Conservation (phyloP, 2,888 invertebrate genomes). For the Drosophila picticornis region DNA sequence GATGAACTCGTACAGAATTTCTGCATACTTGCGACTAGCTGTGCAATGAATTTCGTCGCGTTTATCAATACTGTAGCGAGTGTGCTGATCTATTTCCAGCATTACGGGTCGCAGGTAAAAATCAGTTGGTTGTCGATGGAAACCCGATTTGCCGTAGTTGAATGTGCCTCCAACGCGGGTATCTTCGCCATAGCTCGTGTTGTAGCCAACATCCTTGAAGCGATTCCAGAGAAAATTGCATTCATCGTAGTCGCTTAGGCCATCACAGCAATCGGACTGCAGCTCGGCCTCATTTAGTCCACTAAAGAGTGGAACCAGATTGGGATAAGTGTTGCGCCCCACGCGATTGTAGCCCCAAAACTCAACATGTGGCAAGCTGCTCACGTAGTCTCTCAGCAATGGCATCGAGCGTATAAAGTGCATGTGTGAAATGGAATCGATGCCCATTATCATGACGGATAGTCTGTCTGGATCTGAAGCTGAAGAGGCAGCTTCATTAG, state of each 20-base stretch:
- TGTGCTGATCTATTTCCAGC: slow-evolving; percentile 87
- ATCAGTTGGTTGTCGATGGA: slow-evolving; percentile 91
- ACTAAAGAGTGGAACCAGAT: slow-evolving; percentile 91
- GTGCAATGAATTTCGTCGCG: slow-evolving; percentile 40
- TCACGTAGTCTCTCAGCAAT: slow-evolving; percentile 86
- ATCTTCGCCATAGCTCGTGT: slow-evolving; percentile 92
- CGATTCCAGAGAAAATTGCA: slow-evolving; percentile 93
- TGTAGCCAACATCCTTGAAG: slow-evolving; percentile 89
- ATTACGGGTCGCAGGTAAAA: slow-evolving; percentile 92
- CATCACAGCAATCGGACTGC: slow-evolving; percentile 87
- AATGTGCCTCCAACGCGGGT: slow-evolving; percentile 91
- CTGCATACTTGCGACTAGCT: slow-evolving; percentile 37
- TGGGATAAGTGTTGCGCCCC: slow-evolving; percentile 95
- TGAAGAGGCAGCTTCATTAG: too few relatives aligned
- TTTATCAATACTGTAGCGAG: slow-evolving; percentile 66
- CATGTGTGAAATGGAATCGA: slow-evolving; percentile 93
- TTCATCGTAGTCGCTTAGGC: slow-evolving; percentile 86
- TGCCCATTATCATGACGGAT: slow-evolving; percentile 91
- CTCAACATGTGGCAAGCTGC: slow-evolving; percentile 86
- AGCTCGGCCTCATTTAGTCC: slow-evolving; percentile 89
- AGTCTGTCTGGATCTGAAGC: slow-evolving; percentile 60
- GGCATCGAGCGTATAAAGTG: slow-evolving; percentile 94
- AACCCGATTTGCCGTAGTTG: slow-evolving; percentile 91
- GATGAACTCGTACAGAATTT: slow-evolving; percentile 49
- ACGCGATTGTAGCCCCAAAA: slow-evolving; percentile 95